Conservation (phyloP, 2,888 invertebrate genomes). For the Didymodactylos carnosus region DNA sequence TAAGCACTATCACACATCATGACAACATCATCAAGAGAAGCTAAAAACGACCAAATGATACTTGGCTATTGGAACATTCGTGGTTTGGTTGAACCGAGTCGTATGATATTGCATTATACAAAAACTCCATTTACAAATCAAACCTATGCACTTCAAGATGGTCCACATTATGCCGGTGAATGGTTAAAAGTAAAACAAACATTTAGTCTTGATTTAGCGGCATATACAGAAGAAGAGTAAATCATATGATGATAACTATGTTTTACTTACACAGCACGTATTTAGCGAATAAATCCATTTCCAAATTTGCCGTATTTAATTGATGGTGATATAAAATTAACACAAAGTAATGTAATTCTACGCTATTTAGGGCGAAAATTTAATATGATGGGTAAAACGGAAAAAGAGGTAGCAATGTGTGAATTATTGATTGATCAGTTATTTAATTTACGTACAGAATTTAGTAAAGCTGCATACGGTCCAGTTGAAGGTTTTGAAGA, state of each 20-base stretch:
- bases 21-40: no score
- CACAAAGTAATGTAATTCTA: not conserved
- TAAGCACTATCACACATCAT: no score
- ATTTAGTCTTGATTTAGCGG: not conserved
- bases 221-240: no score
- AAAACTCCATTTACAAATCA: not conserved
- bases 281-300: no score
- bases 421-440: no score
- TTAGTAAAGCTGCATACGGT: no score
- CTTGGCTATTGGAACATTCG: not conserved
- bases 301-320: not conserved
- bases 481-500: no score
- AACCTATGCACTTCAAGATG: not conserved
- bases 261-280: no score
- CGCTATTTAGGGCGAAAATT: not conserved
- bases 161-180: not conserved
- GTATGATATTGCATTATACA: not conserved
- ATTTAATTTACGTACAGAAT: no score
- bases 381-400: not conserved
- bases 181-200: not conserved
- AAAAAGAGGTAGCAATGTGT: not conserved
- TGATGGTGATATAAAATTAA: not conserved
- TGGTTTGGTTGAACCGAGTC: not conserved
- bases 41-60: not conserved
- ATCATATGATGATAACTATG: no score